A percentile compares a stretch with the other conserved stretches of the same genome.
phyloP scores from a whole-genome alignment of 2,797 vertebrate species.

The Pempheris klunzingeri region DNA sequence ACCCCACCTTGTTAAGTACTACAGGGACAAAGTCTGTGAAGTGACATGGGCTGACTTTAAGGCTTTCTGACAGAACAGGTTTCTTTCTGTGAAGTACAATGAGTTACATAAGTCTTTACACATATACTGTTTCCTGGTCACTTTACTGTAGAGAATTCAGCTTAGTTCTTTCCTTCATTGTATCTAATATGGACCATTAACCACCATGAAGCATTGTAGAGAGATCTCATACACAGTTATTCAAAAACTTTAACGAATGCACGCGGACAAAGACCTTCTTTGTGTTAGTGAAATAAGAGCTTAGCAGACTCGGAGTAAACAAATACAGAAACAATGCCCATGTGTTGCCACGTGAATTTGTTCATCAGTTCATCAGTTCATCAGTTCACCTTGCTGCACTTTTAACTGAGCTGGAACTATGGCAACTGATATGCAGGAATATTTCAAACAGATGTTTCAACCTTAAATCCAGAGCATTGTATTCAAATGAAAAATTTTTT shows the following conservation, averaged over 20 bases:
- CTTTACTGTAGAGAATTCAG: not conserved
- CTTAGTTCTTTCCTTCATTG: not conserved
- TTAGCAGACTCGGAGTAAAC: constrained; percentile 62
- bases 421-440: constrained; percentile 12
- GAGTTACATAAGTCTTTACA: not conserved
- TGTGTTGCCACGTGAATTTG: constrained; percentile 52
- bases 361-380: constrained; percentile 23
- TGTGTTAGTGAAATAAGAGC: constrained; percentile 59
- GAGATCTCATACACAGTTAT: constrained; percentile 28
- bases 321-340: constrained; percentile 61
- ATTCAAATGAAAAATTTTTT: not conserved
- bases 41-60: not conserved
- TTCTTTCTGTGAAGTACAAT: not conserved
- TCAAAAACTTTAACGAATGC: constrained; percentile 49
- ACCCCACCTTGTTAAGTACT: not conserved
- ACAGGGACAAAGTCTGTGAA: not conserved
- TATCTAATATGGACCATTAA: constrained; percentile 20
- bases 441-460: not conserved
- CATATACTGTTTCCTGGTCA: not conserved
- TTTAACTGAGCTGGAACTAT: constrained; percentile 30
- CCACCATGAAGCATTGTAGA: not conserved
- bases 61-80: not conserved
- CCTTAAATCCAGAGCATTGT: not conserved
- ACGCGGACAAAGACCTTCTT: constrained; percentile 56
- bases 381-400: constrained; percentile 15